Evolutionary conservation across 2,888 invertebrate genomes (phyloP), one percentile per base, ranked within the genome.

Genomic region (Parelbella ahira): DNA sequence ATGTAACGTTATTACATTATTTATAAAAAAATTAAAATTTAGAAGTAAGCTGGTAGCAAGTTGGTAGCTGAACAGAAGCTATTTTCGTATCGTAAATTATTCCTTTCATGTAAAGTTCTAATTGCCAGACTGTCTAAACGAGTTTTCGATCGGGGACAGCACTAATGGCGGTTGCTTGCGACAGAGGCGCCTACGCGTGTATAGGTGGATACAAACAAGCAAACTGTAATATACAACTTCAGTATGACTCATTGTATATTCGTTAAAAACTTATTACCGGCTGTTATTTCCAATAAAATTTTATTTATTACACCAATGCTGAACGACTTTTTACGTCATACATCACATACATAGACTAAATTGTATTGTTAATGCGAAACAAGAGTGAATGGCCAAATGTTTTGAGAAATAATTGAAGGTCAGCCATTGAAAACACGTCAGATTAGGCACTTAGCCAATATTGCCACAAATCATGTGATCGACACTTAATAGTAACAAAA

Each of bases 71-170:
- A 29, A 29, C 3, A 13, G 9, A 3, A 1, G 18, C 5, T 25
- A 10, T 5, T 11, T 10, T 9, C 25, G 2, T 24, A 15, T 28
- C n/a, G 15, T 28, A 28, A 6, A 11, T 10, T 23, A 28, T 7
- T 15, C 10, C 38, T 24, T 30, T 30, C 11, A 18, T 18, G 30
- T 30, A 11, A 11, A 23, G 30, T 42, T 49, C n/a, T 47, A 48
- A 47, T 43, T 46, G 41, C 34, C 43, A 37, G 29, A 44, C 45
- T 48, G 53, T 48, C 47, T 44, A 56, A 65, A 61, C 58, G 46
- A 53, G 56, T 62, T 63, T 53, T 47, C 44, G 45, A 64, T 60
- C 55, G 60, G 50, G 54, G 57, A 43, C 58, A 52, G 33, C 47
- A 49, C 20, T 39, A 61, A 60, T 58, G 53, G 56, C 47, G 20